phyloP scores from a whole-genome alignment of 2,888 invertebrate species.

The Andrena chrysosceles region DNA sequence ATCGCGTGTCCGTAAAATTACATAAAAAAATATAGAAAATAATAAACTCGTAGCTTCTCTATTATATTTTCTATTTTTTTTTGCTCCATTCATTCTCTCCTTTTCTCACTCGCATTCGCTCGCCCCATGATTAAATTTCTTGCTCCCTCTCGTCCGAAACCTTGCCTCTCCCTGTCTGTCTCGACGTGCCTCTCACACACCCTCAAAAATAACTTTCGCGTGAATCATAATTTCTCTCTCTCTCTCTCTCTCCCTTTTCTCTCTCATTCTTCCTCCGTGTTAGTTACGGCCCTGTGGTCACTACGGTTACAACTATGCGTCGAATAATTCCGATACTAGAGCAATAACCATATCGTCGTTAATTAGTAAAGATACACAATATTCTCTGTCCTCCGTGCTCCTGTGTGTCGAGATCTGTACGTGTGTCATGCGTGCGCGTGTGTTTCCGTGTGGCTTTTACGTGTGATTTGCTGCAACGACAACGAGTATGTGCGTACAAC shows the following conservation, averaged over 20 bases:
- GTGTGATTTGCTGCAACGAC: neutral
- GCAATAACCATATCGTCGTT: constrained; percentile 59
- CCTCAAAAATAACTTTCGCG: constrained; percentile 57
- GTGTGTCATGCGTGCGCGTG: neutral
- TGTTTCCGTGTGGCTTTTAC: neutral
- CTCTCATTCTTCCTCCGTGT: constrained; percentile 25
- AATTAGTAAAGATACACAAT: constrained; percentile 64
- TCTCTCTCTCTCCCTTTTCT: constrained; percentile 43
- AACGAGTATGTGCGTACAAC: neutral
- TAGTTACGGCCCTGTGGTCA: constrained; percentile 48
- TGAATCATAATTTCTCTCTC: constrained; percentile 4
- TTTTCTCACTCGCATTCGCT: constrained; percentile 35
- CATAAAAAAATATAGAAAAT: constrained; percentile 85
- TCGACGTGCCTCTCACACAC: constrained; percentile 51
- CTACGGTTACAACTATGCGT: constrained; percentile 46
- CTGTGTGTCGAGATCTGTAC: constrained; percentile 33
- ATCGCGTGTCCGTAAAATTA: constrained; percentile 84
- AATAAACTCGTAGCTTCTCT: constrained; percentile 82
- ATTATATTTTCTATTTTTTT: constrained; percentile 60
- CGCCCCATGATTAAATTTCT: constrained; percentile 50
- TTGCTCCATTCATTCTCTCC: constrained; percentile 42
- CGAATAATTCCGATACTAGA: constrained; percentile 40
- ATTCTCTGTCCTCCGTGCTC: constrained; percentile 33
- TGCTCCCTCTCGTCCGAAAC: constrained; percentile 43
- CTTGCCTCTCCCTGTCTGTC: constrained; percentile 25